These are phyloP conservation scores for Clarias gariepinus DNA, from an alignment of 2,113 vertebrate species.

Conservation along the genomic window DNA sequence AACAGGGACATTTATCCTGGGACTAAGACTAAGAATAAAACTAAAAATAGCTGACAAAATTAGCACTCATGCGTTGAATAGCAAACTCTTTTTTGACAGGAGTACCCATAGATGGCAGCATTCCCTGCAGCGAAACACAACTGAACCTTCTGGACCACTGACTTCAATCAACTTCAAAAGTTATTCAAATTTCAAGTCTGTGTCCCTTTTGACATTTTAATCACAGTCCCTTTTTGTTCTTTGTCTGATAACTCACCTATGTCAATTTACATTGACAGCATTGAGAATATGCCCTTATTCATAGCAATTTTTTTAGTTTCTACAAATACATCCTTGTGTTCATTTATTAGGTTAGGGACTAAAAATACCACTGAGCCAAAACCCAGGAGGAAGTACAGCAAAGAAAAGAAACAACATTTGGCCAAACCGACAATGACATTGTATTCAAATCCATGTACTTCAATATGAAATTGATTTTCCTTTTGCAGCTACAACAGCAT, in stretches of 20 bases:
- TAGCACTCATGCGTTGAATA: too few relatives aligned
- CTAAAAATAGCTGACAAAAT: too few relatives aligned
- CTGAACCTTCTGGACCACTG: background rate
- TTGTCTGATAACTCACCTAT: too few relatives aligned
- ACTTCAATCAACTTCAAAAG: background rate
- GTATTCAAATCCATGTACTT: too few relatives aligned
- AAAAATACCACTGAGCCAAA: background rate
- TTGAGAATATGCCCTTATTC: background rate
- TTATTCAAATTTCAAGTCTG: background rate
- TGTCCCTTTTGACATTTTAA: background rate
- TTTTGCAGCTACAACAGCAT: too few relatives aligned
- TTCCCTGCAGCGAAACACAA: background rate
- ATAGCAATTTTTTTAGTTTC: background rate
- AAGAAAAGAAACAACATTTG: background rate
- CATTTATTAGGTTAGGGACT: background rate
- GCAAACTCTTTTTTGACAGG: background rate
- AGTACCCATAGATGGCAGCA: background rate
- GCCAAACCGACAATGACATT: too few relatives aligned
- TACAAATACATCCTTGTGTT: background rate
- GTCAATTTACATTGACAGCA: background rate
- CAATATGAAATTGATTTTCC: too few relatives aligned
- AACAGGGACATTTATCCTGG: too few relatives aligned
- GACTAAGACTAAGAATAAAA: too few relatives aligned
- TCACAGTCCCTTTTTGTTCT: background rate
- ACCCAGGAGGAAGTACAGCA: background rate